Base-by-base conservation (phyloP, 2,797 vertebrate genomes). In the Syndactyla subalaris region DNA sequence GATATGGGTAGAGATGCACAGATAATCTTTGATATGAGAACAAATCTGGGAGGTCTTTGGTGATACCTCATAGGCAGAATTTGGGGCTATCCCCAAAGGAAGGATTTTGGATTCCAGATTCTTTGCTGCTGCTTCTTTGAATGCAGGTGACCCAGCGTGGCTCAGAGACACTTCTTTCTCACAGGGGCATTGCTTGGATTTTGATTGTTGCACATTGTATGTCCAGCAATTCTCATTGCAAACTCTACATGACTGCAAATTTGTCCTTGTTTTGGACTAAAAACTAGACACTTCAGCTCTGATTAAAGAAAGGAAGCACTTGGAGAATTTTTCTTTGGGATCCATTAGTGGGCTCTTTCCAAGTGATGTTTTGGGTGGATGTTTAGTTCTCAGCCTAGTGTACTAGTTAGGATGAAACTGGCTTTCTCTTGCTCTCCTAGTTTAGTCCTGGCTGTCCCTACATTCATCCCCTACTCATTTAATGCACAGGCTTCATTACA, bases 21-120 rank as follows among this genome's bases (percentile, higher is more conserved):
- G 52, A 29, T 13, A 1, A 36, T 24, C 26, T 52, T 5, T 48
- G 73, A 4, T 6, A 1, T 0, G 4, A 59, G 26, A 59, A 59
- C 34, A 67, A 36, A 51, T 10, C 45, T 18, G 38, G 43, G n/a
- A 54, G 30, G 13, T 34, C 38, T n/a, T 29, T 10, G 38, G 38
- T 49, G 55, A 4, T n/a, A n/a, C 29, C 74, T 59, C 39, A 10
- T 5, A n/a, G 55, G 9, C 19, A 7, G 18, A 10, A 7, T 7
- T 8, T 19, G 32, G 43, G 41, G 17, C 51, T 78, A 22, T 14
- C 6, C 49, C n/a, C 49, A 38, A 16, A 5, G 16, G n/a, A 51
- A 52, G 46, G 30, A 38, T 3, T 26, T 7, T 67, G 55, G 55
- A 66, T 67, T 91, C 7, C 78, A 38, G 34, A 29, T 57, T 41